These are phyloP conservation scores for Deilephila porcellus DNA, from an alignment of 2,888 invertebrate species.

Conservation along the genomic window DNA sequence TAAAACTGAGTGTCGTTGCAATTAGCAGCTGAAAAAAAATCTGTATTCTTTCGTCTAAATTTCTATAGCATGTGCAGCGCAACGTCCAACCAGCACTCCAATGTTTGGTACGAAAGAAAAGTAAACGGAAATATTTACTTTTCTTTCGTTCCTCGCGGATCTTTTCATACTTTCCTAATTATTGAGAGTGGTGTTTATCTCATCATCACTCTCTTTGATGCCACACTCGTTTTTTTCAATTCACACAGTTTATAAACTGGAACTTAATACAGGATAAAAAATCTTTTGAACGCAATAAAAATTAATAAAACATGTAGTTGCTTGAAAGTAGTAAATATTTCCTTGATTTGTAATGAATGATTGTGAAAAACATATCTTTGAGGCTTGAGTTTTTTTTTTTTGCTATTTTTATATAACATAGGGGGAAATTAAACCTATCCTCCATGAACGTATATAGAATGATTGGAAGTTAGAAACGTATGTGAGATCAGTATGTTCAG, in stretches of 20 bases:
- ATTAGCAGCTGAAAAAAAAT: background rate
- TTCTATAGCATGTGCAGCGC: background rate
- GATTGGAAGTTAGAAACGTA: no score
- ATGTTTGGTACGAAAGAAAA: background rate
- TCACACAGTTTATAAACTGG: background rate
- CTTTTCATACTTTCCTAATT: background rate
- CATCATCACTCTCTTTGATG: background rate
- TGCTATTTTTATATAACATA: no score
- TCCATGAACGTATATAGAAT: no score
- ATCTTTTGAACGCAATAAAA: background rate
- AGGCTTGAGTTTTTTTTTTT: no score
- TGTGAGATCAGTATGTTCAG: no score
- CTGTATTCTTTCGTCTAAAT: background rate
- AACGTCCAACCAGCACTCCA: background rate
- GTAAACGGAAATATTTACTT: background rate
- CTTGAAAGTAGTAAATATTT: no score
- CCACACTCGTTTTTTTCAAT: conserved; percentile 2
- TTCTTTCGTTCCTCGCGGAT: background rate
- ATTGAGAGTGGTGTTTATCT: background rate
- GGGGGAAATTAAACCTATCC: no score
- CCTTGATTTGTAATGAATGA: no score
- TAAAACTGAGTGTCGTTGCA: background rate
- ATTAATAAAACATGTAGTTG: no score
- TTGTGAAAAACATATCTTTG: no score
- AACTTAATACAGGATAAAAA: background rate